phyloP scores from a whole-genome alignment of 2,888 invertebrate genomes.

The Hoplodrina ambigua region DNA sequence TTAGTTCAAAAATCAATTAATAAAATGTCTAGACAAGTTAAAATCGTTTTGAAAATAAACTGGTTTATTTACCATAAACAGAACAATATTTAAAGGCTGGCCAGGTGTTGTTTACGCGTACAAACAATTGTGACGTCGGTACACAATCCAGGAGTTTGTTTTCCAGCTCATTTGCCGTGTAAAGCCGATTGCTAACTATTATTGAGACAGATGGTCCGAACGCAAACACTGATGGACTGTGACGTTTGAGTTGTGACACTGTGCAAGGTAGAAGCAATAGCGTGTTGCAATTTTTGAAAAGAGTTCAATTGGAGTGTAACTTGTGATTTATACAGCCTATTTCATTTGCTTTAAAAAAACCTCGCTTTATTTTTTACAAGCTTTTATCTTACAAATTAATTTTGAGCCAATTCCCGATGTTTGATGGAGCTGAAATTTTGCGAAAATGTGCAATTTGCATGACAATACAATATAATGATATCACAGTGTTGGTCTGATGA shows the following conservation, averaged over 20 bases:
- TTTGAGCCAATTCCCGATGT: too few species aligned
- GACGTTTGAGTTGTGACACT: conserved; percentile 46
- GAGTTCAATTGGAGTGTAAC: not conserved
- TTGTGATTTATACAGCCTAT: not conserved
- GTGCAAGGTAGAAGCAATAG: conserved; percentile 27
- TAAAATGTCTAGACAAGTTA: conserved; percentile 9
- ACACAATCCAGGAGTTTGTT: conserved; percentile 59
- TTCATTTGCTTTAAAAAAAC: not conserved
- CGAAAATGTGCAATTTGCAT: too few species aligned
- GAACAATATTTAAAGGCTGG: conserved; percentile 6
- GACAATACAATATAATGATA: too few species aligned
- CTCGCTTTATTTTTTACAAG: too few species aligned
- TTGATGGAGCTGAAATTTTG: too few species aligned
- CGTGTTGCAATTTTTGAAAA: conserved; percentile 2
- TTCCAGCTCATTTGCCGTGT: conserved; percentile 63
- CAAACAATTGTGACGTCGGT: conserved; percentile 56
- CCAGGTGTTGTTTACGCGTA: conserved; percentile 44
- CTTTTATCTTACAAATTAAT: too few species aligned
- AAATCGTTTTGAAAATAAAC: conserved; percentile 21
- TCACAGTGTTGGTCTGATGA: too few species aligned
- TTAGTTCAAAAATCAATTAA: conserved; percentile 11
- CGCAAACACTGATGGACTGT: conserved; percentile 61
- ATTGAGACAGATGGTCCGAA: conserved; percentile 68
- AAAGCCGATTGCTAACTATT: conserved; percentile 60
- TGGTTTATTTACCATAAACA: conserved; percentile 2